These are phyloP conservation scores for Pangasianodon gigas DNA, from an alignment of 2,113 vertebrate species.

Conservation along the genomic window DNA sequence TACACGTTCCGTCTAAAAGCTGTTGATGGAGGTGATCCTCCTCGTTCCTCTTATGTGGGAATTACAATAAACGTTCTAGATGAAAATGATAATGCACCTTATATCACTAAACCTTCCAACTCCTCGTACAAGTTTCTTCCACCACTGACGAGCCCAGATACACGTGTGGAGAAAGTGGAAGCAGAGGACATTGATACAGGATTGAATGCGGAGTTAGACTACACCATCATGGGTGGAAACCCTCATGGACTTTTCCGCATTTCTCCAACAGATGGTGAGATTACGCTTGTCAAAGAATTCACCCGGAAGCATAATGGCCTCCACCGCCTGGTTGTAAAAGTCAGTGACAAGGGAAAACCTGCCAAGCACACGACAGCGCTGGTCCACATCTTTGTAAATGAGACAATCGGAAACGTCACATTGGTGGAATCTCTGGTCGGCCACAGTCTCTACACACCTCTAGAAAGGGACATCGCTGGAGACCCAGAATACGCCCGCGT, in stretches of 20 bases:
- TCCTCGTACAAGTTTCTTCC: constrained; percentile 87
- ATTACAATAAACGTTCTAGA: constrained; percentile 97
- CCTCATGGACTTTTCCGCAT: constrained; percentile 93
- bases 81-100: constrained; percentile 95
- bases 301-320: constrained; percentile 89
- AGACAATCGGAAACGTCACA: constrained; percentile 87
- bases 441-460: constrained; percentile 91
- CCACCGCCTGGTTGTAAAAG: constrained; percentile 89
- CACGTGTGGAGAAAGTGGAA: constrained; percentile 86
- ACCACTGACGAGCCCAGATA: constrained; percentile 80
- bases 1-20: constrained; percentile 96
- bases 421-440: constrained; percentile 89
- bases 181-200: constrained; percentile 93
- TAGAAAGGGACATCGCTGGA: constrained; percentile 93
- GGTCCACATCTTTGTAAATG: constrained; percentile 94
- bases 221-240: constrained; percentile 89
- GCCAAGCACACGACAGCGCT: constrained; percentile 86
- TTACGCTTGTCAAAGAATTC: constrained; percentile 89
- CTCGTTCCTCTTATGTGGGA: constrained; percentile 89
- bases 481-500: constrained; percentile 88
- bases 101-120: constrained; percentile 91
- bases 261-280: constrained; percentile 82
- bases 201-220: constrained; percentile 84
- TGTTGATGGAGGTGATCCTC: constrained; percentile 86
- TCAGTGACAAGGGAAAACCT: constrained; percentile 90